A percentile compares a stretch with the other conserved stretches of the same genome.
phyloP scores from a whole-genome alignment of 1,140 invertebrate genomes.

The Teleopsis dalmanni region DNA sequence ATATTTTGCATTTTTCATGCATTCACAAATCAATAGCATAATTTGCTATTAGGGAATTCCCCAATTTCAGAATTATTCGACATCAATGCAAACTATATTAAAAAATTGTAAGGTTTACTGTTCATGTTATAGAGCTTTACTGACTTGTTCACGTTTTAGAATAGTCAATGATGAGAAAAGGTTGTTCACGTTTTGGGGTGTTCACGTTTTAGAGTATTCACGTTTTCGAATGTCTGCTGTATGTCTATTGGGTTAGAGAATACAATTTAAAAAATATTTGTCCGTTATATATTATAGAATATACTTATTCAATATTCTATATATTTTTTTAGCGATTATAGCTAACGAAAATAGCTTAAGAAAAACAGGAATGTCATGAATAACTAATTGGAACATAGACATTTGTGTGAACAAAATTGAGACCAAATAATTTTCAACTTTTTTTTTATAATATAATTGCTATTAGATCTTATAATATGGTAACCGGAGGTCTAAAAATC shows the following conservation, averaged over 20 bases:
- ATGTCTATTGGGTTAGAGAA: not conserved
- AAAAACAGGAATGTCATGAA: no score
- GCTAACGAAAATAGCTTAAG: no score
- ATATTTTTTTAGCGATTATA: no score
- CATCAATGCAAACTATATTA: slow-evolving; percentile 1
- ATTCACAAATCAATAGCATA: not conserved
- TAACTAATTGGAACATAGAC: no score
- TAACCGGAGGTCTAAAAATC: no score
- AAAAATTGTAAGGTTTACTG: slow-evolving; percentile 4
- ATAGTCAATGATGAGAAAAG: no score
- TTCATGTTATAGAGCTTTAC: not conserved
- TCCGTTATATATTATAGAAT: no score
- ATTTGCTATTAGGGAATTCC: slow-evolving; percentile 1
- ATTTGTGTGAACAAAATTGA: no score
- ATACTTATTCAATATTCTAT: no score
- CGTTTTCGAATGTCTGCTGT: not conserved
- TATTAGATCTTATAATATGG: no score
- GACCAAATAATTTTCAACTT: no score
- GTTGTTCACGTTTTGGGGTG: not conserved
- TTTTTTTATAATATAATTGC: no score
- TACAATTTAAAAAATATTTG: not conserved
- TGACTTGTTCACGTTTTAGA: not conserved
- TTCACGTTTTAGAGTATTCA: not conserved
- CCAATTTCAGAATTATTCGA: not conserved
- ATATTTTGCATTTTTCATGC: not conserved